phyloP scores from a whole-genome alignment of 64 coral and sea anemone genomes.

The Trachythela sp. region DNA sequence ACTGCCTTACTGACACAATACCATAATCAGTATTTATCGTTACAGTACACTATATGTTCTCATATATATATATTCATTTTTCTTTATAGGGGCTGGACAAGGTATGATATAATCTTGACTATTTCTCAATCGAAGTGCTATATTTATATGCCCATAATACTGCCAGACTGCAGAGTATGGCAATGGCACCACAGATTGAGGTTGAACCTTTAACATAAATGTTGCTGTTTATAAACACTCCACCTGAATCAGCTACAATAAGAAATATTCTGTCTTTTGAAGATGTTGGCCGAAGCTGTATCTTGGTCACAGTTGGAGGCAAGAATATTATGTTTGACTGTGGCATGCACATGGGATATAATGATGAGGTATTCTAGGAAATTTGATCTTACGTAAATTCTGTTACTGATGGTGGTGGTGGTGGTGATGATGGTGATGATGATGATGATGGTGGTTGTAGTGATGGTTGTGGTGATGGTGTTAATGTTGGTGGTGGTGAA shows the following conservation, averaged over 20 bases:
- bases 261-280: background rate
- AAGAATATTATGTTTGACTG: slow-evolving; percentile 98
- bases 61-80: background rate
- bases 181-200: too few relatives aligned
- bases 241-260: too few relatives aligned
- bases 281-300: slow-evolving; percentile 99
- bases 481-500: background rate
- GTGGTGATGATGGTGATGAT: background rate
- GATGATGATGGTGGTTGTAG: background rate
- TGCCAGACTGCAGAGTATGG: too few relatives aligned
- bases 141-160: background rate
- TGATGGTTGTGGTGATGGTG: background rate
- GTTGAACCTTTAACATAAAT: too few relatives aligned
- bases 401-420: background rate
- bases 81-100: slow-evolving; percentile 50
- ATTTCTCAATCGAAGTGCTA: background rate
- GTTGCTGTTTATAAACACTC: too few relatives aligned
- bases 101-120: slow-evolving; percentile 20
- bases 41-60: too few relatives aligned
- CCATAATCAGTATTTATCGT: too few relatives aligned
- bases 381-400: background rate
- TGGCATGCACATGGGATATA: slow-evolving; percentile 99
- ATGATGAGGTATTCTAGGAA: slow-evolving; percentile 73
- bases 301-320: slow-evolving; percentile 87
- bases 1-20: too few relatives aligned